phyloP scores from a whole-genome alignment of 2,797 vertebrate species.

The Mus minutoides region DNA sequence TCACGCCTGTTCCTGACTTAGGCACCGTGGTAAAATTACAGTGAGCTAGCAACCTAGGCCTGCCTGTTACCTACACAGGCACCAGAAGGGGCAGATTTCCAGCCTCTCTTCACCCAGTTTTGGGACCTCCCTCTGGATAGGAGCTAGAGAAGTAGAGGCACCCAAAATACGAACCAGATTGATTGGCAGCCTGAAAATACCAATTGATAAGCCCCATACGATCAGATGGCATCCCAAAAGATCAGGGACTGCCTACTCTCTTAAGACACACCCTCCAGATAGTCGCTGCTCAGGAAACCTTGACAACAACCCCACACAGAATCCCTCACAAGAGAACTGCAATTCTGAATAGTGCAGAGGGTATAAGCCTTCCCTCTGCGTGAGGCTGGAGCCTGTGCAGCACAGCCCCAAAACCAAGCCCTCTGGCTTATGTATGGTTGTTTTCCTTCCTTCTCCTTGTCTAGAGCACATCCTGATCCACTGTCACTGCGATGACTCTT shows the following conservation, averaged over 20 bases:
- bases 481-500: slow-evolving; percentile 16
- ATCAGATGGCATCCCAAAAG: slow-evolving; percentile 14
- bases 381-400: background rate
- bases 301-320: slow-evolving; percentile 57
- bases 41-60: background rate
- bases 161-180: slow-evolving; percentile 45
- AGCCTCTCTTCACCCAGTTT: background rate
- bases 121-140: background rate
- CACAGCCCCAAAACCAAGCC: slow-evolving; percentile 32
- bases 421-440: background rate
- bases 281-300: slow-evolving; percentile 48
- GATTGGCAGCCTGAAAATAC: slow-evolving; percentile 23
- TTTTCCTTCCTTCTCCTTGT: slow-evolving; percentile 34
- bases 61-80: slow-evolving; percentile 48
- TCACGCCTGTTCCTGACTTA: slow-evolving; percentile 87
- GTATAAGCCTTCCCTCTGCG: background rate
- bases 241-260: background rate
- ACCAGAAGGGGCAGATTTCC: slow-evolving; percentile 45
- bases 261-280: background rate
- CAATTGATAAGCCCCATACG: background rate
- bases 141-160: background rate
- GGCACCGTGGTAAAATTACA: slow-evolving; percentile 88
- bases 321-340: background rate
- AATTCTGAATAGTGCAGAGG: slow-evolving; percentile 17
- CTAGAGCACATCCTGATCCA: slow-evolving; percentile 15